Conservation (phyloP, 2,113 vertebrate genomes). For the Hyperoodon ampullatus region DNA sequence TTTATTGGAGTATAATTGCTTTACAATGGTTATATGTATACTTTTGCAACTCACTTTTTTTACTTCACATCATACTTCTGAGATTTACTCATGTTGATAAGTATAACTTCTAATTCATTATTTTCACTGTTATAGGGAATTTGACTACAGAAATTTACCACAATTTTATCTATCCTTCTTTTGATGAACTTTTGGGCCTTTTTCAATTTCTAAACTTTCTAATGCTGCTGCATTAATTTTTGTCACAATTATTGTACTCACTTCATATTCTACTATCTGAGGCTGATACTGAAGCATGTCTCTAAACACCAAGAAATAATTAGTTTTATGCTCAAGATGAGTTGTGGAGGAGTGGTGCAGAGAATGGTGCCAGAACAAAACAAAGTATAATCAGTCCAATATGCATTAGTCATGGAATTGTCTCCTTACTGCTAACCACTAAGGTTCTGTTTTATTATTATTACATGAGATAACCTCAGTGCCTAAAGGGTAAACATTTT, state of each 20-base stretch:
- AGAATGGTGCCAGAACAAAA: background rate
- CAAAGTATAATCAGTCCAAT: background rate
- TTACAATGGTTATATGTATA: background rate
- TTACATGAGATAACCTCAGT: background rate
- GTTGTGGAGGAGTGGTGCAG: background rate
- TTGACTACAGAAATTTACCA: background rate
- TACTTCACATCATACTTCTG: constrained; percentile 21
- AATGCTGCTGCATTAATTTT: background rate
- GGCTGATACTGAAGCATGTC: background rate
- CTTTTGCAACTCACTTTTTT: constrained; percentile 45
- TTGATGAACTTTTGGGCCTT: background rate
- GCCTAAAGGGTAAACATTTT: background rate
- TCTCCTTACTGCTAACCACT: background rate
- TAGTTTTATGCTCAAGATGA: background rate
- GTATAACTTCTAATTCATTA: background rate
- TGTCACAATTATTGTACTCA: constrained; percentile 15
- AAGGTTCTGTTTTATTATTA: background rate
- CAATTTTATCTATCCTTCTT: background rate
- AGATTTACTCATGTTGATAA: constrained; percentile 24
- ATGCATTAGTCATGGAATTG: background rate
- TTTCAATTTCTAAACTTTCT: constrained; percentile 38
- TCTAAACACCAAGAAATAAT: background rate
- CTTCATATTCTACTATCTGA: constrained; percentile 8
- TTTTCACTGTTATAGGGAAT: background rate
- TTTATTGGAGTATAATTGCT: no score